Evolutionary conservation across 53 echinoderm and acorn worm species (phyloP).

Genomic region (Echinarachnius parma): DNA sequence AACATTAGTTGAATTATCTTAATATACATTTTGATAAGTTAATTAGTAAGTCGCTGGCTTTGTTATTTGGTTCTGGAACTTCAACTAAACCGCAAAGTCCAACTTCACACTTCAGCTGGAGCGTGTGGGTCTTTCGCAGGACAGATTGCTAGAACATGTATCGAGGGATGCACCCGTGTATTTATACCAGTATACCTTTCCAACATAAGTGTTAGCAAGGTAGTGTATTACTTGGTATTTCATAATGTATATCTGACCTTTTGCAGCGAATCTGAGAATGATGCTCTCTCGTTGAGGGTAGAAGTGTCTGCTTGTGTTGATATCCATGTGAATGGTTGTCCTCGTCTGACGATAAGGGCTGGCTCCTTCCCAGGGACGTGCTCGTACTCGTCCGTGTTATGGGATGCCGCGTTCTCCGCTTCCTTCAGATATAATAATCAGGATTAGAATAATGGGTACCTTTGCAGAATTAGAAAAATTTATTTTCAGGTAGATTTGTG

Average conservation of each 20-base stretch:
- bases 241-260: neutral
- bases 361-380: neutral
- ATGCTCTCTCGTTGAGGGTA: constrained; percentile 7
- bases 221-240: neutral
- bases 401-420: constrained; percentile 10
- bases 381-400: constrained; percentile 55
- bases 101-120: no score
- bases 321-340: constrained; percentile 61
- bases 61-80: no score
- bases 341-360: constrained; percentile 62
- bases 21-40: no score
- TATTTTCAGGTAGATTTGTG: no score
- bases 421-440: neutral
- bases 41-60: no score
- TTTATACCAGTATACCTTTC: neutral
- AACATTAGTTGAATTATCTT: no score
- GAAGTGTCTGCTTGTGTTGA: constrained; percentile 56
- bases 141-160: no score
- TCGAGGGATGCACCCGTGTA: no score
- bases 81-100: no score
- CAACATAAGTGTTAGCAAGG: neutral
- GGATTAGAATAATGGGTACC: neutral
- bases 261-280: constrained; percentile 6
- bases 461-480: no score
- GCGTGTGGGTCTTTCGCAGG: no score